Evolutionary conservation across 2,797 vertebrate genomes (phyloP).

Genomic region (Coregonus suidteri): DNA sequence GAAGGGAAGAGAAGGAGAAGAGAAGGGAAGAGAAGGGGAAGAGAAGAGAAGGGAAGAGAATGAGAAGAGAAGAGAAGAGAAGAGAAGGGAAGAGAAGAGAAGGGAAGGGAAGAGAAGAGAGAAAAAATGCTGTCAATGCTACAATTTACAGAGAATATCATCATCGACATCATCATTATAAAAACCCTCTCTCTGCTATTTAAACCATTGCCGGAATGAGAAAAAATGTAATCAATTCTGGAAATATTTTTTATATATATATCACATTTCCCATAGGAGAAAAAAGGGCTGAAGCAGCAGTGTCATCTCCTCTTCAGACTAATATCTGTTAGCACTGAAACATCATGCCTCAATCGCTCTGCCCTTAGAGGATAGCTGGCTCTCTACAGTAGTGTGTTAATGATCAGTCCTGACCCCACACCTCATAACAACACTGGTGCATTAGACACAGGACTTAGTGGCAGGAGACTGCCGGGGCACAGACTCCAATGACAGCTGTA

Average conservation of each 20-base stretch:
- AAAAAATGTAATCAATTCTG: neutral
- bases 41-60: neutral
- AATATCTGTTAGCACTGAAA: slow-evolving; percentile 28
- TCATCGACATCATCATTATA: slow-evolving; percentile 24
- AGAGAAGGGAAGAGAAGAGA: too few relatives aligned
- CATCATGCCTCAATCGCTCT: slow-evolving; percentile 46
- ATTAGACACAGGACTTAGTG: slow-evolving; percentile 58
- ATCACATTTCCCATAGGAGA: too few relatives aligned
- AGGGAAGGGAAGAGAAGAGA: neutral
- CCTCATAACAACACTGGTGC: slow-evolving; percentile 21
- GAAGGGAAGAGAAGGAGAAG: slow-evolving; percentile 23
- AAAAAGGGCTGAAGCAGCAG: neutral
- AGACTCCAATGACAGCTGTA: slow-evolving; percentile 61
- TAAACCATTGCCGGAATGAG: slow-evolving; percentile 59
- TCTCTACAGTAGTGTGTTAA: slow-evolving; percentile 65
- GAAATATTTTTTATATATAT: neutral
- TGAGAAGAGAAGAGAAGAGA: too few relatives aligned
- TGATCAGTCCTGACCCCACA: slow-evolving; percentile 46
- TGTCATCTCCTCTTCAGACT: neutral
- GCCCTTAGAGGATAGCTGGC: slow-evolving; percentile 45
- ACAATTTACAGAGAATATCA: slow-evolving; percentile 52
- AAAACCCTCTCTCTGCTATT: slow-evolving; percentile 53
- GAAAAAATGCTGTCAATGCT: slow-evolving; percentile 23
- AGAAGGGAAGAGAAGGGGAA: slow-evolving; percentile 18
- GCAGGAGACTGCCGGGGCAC: slow-evolving; percentile 57